These are phyloP conservation scores for Epizoanthus ramosus DNA, from an alignment of 92 coral and sea anemone species.

Conservation along the genomic window DNA sequence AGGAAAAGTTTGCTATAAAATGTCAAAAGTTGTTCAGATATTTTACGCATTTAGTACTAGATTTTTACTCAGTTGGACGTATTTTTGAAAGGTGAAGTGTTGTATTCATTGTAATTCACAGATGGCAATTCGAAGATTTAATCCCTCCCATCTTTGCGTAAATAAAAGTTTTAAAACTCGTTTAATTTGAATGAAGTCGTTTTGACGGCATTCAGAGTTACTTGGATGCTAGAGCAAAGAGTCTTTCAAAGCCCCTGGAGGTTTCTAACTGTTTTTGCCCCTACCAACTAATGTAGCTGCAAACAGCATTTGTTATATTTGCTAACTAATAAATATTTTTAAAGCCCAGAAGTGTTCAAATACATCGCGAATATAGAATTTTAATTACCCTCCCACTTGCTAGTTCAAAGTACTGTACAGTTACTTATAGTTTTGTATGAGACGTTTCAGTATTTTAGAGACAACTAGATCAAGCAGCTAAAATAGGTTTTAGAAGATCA, in stretches of 20 bases:
- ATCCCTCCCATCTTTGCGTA: constrained; percentile 30
- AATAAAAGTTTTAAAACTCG: constrained; percentile 45
- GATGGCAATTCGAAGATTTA: constrained; percentile 12
- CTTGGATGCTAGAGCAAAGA: not conserved
- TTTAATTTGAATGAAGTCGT: constrained; percentile 34
- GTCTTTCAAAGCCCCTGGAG: not conserved
- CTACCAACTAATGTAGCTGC: not conserved
- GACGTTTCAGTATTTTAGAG: not conserved
- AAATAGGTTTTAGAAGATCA: constrained; percentile 8
- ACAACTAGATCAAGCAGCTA: not conserved
- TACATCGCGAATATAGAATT: constrained; percentile 25
- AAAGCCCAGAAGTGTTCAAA: constrained; percentile 12
- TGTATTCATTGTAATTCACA: constrained; percentile 22
- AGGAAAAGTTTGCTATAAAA: constrained; percentile 20
- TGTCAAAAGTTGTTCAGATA: constrained; percentile 10
- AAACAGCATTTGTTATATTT: constrained; percentile 19
- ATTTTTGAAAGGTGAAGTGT: constrained; percentile 11
- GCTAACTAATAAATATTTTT: constrained; percentile 10
- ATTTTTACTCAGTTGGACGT: constrained; percentile 30
- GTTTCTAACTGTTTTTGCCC: not conserved
- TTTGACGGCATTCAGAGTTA: not conserved
- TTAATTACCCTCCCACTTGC: constrained; percentile 25
- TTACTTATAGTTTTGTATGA: not conserved
- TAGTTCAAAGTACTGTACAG: not conserved
- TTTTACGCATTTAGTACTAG: not conserved